Conservation (phyloP, 1,140 invertebrate species). For the Goniozus legneri region DNA sequence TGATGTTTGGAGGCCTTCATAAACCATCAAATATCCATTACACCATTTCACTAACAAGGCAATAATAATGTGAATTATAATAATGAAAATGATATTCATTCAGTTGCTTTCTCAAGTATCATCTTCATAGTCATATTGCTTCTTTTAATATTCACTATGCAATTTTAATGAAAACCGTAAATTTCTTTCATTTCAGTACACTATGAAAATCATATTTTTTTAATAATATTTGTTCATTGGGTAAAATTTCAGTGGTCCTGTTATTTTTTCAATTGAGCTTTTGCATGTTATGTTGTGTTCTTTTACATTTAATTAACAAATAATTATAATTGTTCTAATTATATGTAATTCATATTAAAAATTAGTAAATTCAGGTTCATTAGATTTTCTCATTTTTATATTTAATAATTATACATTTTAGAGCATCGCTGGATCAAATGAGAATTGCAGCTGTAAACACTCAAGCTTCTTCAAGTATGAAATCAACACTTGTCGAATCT, state of each 20-base stretch:
- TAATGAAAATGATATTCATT: too few relatives aligned
- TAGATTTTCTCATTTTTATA: too few relatives aligned
- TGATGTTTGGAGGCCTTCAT: constrained; percentile 84
- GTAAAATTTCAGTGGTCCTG: too few relatives aligned
- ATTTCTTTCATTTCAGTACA: too few relatives aligned
- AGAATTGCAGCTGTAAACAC: constrained; percentile 60
- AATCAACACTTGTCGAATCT: constrained; percentile 71
- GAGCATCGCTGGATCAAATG: constrained; percentile 74
- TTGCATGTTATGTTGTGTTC: too few relatives aligned
- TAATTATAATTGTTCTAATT: neutral
- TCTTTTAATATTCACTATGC: neutral
- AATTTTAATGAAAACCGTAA: too few relatives aligned
- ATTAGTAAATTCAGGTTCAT: constrained; percentile 6
- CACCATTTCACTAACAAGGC: constrained; percentile 51
- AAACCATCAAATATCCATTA: constrained; percentile 59
- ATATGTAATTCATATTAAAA: neutral
- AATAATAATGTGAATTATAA: constrained; percentile 49
- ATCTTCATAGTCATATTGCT: too few relatives aligned
- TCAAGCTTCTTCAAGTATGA: constrained; percentile 48
- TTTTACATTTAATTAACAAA: too few relatives aligned
- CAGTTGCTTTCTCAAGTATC: too few relatives aligned
- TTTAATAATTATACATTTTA: constrained; percentile 40
- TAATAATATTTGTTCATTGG: too few relatives aligned
- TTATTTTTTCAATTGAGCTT: too few relatives aligned
- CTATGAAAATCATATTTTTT: too few relatives aligned